Conservation (phyloP, 2,797 vertebrate species). For the Lepidocolaptes lacrymiger region DNA sequence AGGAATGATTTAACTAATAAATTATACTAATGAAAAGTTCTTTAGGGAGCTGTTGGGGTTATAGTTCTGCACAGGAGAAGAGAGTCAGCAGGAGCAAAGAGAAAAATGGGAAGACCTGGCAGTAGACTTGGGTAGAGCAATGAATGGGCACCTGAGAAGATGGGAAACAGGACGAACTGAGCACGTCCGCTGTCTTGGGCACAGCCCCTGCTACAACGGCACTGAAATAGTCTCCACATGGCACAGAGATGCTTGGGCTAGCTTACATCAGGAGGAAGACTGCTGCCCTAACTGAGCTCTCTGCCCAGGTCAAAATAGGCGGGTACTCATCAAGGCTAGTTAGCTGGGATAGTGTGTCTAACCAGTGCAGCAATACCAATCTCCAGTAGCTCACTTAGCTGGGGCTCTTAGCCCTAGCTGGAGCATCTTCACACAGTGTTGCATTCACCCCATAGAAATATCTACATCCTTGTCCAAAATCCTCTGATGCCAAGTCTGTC, state of each 20-base stretch:
- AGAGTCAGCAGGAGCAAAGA: not conserved
- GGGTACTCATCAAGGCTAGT: not conserved
- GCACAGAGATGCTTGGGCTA: not conserved
- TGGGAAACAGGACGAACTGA: not conserved
- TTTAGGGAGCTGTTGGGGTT: slow-evolving; percentile 11
- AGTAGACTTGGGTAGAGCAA: not conserved
- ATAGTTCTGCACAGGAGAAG: slow-evolving; percentile 23
- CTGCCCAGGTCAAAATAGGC: not conserved
- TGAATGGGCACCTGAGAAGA: rapidly evolving
- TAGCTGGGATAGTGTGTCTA: not conserved
- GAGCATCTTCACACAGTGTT: rapidly evolving
- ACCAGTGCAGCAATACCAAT: not conserved
- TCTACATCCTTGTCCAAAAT: not conserved
- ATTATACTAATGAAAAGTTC: slow-evolving; percentile 61
- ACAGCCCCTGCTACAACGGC: not conserved
- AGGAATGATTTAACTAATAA: slow-evolving; percentile 41
- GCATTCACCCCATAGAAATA: not conserved
- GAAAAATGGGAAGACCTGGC: not conserved
- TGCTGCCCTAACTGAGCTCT: not conserved
- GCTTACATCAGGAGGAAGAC: not conserved
- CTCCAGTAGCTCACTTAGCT: not conserved
- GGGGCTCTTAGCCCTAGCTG: not conserved
- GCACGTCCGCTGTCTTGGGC: rapidly evolving
- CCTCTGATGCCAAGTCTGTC: not conserved
- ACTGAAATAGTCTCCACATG: not conserved